Evolutionary conservation across 2,797 vertebrate genomes (phyloP).

Genomic region (Neosalanx taihuensis): DNA sequence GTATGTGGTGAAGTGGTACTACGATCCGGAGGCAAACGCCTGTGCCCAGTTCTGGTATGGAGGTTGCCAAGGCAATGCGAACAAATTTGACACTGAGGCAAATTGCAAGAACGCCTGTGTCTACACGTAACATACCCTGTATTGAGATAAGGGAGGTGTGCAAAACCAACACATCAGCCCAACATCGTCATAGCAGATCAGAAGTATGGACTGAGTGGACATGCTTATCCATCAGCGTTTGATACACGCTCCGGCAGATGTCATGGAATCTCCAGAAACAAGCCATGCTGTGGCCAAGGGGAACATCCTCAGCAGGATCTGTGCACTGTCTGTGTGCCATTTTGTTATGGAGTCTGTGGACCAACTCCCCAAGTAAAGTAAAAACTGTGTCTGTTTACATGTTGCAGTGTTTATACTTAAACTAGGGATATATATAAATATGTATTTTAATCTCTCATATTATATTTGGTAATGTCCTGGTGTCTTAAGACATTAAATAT

Average conservation of each 20-base stretch:
- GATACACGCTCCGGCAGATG: conserved; percentile 10
- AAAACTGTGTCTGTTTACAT: not conserved
- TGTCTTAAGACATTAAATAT: conserved; percentile 15
- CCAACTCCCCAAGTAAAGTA: not conserved
- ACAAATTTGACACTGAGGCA: conserved; percentile 80
- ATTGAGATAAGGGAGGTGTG: conserved; percentile 3
- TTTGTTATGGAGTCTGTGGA: conserved; percentile 20
- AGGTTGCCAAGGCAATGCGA: conserved; percentile 79
- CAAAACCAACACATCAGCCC: conserved; percentile 14
- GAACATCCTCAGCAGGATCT: conserved; percentile 1
- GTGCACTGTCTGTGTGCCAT: conserved; percentile 7
- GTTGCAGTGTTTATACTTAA: conserved; percentile 1
- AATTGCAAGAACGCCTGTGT: conserved; percentile 72
- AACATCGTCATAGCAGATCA: conserved; percentile 13
- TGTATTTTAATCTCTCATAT: conserved; percentile 4
- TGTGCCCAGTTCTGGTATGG: conserved; percentile 90
- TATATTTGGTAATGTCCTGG: conserved; percentile 7
- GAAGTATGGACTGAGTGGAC: conserved; percentile 13
- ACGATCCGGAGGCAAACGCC: conserved; percentile 76
- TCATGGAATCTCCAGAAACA: conserved; percentile 3
- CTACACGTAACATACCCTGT: conserved; percentile 51
- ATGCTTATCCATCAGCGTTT: conserved; percentile 13
- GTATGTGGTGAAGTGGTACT: conserved; percentile 84
- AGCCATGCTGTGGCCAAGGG: conserved; percentile 2
- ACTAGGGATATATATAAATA: conserved; percentile 5